Percentiles rank a stretch among this genome's conserved stretches.
These are phyloP conservation scores for Corapipo altera DNA, from an alignment of 2,113 vertebrate species.

Conservation along the genomic window DNA sequence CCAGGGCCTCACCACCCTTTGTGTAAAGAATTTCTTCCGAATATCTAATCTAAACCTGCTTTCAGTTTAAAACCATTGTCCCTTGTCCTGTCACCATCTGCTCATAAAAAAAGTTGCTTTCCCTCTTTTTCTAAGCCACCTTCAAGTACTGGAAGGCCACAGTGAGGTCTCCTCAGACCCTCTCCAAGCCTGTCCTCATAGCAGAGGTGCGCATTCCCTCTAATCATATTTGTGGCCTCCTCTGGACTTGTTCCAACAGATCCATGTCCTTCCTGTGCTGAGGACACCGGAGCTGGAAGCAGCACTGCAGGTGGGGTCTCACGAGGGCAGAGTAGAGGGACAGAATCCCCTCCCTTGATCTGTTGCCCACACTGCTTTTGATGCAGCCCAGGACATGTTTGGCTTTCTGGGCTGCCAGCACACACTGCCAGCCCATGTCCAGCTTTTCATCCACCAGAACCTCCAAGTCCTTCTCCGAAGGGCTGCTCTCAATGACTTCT, in stretches of 20 bases:
- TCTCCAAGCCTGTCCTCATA: background rate
- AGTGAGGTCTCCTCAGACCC: background rate
- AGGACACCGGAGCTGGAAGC: background rate
- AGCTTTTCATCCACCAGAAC: background rate
- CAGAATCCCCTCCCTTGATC: background rate
- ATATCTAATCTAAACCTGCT: background rate
- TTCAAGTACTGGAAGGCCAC: background rate
- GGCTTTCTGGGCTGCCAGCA: background rate
- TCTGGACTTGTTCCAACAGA: background rate
- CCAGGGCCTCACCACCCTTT: background rate
- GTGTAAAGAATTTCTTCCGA: background rate
- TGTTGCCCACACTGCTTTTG: accelerated
- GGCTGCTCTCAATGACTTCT: background rate
- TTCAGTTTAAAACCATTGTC: background rate
- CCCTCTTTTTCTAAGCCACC: background rate
- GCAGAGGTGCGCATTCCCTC: background rate
- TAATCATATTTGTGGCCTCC: background rate
- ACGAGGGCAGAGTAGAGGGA: background rate
- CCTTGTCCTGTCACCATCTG: background rate
- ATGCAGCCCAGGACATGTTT: background rate
- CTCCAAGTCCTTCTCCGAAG: background rate
- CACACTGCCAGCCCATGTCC: accelerated
- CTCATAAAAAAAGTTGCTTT: background rate
- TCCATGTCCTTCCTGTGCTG: background rate
- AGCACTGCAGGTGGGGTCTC: background rate